Evolutionary conservation across 2,888 invertebrate species (phyloP).

Genomic region (Congeria kusceri): DNA sequence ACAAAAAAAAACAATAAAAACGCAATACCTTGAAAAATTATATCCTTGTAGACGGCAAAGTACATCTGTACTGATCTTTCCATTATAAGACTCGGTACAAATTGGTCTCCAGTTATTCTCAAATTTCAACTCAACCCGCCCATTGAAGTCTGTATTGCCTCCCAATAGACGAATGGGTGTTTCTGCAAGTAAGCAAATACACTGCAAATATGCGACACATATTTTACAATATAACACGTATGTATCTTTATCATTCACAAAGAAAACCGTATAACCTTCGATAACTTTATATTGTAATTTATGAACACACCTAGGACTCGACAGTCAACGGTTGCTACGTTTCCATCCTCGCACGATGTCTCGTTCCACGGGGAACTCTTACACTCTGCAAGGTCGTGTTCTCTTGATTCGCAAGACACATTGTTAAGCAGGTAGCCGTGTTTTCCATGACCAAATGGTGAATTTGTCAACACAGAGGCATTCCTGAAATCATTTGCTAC

Average conservation of each 20-base stretch:
- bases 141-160: conserved; percentile 20
- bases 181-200: neutral
- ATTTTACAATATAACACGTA: neutral
- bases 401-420: neutral
- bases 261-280: too few relatives aligned
- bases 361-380: neutral
- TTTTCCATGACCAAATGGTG: neutral
- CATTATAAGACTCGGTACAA: neutral
- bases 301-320: neutral
- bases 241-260: neutral
- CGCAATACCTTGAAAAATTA: conserved; percentile 22
- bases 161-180: conserved; percentile 28
- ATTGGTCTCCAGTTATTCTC: neutral
- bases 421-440: neutral
- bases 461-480: neutral
- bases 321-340: neutral
- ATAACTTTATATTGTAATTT: too few relatives aligned
- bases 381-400: neutral
- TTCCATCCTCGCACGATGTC: neutral
- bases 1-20: neutral
- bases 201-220: too few relatives aligned
- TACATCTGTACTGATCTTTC: conserved; percentile 10
- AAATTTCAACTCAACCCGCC: conserved; percentile 21
- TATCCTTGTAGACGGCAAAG: conserved; percentile 26
- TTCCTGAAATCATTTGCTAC: neutral